phyloP scores from a whole-genome alignment of 2,797 vertebrate species.

The Petrocephalus sullivani region DNA sequence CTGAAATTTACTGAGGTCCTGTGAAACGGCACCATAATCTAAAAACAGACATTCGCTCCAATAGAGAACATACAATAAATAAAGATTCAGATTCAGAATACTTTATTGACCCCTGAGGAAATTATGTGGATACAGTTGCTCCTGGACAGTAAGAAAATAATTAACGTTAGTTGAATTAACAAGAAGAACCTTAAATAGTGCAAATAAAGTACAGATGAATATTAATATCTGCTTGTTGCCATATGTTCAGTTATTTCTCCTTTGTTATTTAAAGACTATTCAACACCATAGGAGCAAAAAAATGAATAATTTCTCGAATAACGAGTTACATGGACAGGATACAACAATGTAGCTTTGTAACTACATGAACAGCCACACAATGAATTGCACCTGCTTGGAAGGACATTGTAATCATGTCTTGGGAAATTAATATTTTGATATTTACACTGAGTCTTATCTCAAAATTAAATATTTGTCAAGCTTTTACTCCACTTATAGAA shows the following conservation, averaged over 20 bases:
- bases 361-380: background rate
- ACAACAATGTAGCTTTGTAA: background rate
- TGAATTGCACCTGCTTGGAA: background rate
- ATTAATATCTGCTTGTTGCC: background rate
- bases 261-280: background rate
- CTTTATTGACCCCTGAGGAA: no score
- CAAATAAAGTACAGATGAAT: background rate
- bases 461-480: slow-evolving; percentile 3
- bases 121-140: no score
- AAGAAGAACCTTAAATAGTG: no score
- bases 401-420: background rate
- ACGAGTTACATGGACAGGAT: background rate
- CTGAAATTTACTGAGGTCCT: no score
- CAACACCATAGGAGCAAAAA: background rate
- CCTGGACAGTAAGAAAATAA: no score
- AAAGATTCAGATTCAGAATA: no score
- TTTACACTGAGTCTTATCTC: background rate
- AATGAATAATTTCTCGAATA: background rate
- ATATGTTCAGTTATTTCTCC: background rate
- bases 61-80: no score
- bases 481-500: background rate
- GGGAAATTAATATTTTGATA: background rate
- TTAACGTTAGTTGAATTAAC: no score
- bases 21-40: no score
- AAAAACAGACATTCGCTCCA: no score